Conservation (phyloP, 2,888 invertebrate species). For the Oligia fasciuncula region DNA sequence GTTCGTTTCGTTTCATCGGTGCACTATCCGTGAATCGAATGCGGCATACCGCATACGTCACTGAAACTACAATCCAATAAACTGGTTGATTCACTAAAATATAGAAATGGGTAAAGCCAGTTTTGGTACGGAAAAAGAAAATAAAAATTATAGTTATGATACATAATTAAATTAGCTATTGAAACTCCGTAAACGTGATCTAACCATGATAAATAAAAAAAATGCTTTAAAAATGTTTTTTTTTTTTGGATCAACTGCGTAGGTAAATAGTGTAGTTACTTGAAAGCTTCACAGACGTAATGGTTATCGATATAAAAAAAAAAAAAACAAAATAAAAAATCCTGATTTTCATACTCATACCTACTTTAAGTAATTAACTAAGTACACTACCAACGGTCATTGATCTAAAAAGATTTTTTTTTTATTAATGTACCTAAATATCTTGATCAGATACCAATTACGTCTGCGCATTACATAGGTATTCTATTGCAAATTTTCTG, state of each 20-base stretch:
- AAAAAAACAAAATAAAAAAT: not conserved
- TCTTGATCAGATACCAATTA: too few relatives aligned
- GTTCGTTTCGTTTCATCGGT: slow-evolving; percentile 19
- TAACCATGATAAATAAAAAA: not conserved
- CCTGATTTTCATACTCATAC: not conserved
- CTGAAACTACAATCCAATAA: not conserved
- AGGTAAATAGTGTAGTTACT: not conserved
- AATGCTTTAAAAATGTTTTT: not conserved
- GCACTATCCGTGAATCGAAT: slow-evolving; percentile 9
- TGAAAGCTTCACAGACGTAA: not conserved
- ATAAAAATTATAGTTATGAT: not conserved
- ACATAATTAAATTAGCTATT: not conserved
- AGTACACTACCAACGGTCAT: too few relatives aligned
- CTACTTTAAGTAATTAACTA: too few relatives aligned
- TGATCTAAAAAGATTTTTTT: too few relatives aligned
- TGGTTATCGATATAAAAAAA: not conserved
- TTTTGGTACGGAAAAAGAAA: not conserved
- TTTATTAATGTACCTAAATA: too few relatives aligned
- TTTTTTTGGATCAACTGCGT: not conserved
- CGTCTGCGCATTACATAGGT: too few relatives aligned
- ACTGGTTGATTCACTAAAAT: slow-evolving; percentile 2
- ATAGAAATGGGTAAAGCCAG: not conserved
- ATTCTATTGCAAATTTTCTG: not conserved
- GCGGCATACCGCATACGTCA: not conserved
- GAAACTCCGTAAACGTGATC: not conserved